These are phyloP conservation scores for Sympetrum striolatum DNA, from an alignment of 2,888 invertebrate species.

Conservation along the genomic window DNA sequence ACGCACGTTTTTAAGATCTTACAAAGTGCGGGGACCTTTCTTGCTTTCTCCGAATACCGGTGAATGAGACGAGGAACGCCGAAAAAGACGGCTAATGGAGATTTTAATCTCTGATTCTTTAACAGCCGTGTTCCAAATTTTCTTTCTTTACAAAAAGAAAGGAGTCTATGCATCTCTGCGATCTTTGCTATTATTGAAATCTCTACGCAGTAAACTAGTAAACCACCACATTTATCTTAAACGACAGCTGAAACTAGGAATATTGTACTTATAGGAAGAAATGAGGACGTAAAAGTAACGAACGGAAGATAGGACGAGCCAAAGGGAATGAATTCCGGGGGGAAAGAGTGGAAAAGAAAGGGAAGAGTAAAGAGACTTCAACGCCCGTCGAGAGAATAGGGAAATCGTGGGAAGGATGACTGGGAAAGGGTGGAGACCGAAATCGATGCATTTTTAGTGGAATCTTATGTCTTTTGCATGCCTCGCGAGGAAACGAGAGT, in stretches of 20 bases:
- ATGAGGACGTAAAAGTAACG: not conserved
- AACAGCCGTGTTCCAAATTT: no score
- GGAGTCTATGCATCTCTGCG: no score
- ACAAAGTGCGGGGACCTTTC: no score
- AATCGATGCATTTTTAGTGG: constrained; percentile 52
- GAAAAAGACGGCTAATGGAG: no score
- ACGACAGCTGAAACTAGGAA: not conserved
- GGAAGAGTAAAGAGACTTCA: not conserved
- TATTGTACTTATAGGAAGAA: not conserved
- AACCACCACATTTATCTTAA: no score
- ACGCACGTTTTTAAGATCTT: no score
- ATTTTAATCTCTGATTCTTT: no score
- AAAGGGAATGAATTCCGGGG: not conserved
- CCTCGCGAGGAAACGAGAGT: constrained; percentile 22
- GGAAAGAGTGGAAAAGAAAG: not conserved
- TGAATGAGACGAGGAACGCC: no score
- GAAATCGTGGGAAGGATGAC: not conserved
- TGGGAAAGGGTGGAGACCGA: constrained; percentile 50
- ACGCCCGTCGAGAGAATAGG: not conserved
- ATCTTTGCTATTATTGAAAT: no score
- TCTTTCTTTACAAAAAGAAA: no score
- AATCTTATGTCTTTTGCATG: constrained; percentile 52
- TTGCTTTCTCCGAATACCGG: no score
- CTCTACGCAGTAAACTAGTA: no score
- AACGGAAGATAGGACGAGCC: not conserved